Percentiles rank a stretch among this genome's conserved stretches.
phyloP scores from a whole-genome alignment of 2,797 vertebrate genomes.

The Sebastiscus tertius region DNA sequence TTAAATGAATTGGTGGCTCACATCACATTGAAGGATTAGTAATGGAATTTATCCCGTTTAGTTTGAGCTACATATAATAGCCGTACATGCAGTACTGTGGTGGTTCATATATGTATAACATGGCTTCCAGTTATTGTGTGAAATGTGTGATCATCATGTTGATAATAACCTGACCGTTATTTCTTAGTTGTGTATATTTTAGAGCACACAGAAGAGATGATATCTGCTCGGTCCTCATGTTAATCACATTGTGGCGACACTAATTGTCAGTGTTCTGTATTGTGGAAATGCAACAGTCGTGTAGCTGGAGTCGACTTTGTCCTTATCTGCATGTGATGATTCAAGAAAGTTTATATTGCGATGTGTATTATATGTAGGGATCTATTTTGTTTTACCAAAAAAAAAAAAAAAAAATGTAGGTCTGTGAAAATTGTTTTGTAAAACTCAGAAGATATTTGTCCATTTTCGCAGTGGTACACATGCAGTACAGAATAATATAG shows the following conservation, averaged over 20 bases:
- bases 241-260: conserved; percentile 44
- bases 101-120: conserved; percentile 12
- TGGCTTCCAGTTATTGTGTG: conserved; percentile 33
- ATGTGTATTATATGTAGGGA: conserved; percentile 76
- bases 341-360: conserved; percentile 62
- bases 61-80: conserved; percentile 6
- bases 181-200: conserved; percentile 48
- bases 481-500: conserved; percentile 61
- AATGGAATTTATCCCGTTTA: not conserved
- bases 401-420: conserved; percentile 57
- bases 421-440: conserved; percentile 89
- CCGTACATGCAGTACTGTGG: not conserved
- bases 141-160: conserved; percentile 36
- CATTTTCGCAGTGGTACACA: conserved; percentile 87
- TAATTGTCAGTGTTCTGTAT: conserved; percentile 61
- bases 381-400: conserved; percentile 87
- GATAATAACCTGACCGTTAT: conserved; percentile 29
- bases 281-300: conserved; percentile 56
- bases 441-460: conserved; percentile 81
- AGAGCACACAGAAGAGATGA: conserved; percentile 28
- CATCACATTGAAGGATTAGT: conserved; percentile 14
- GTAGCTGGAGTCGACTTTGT: conserved; percentile 53
- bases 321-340: conserved; percentile 75
- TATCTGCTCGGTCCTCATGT: conserved; percentile 33
- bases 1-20: not conserved